Conservation (phyloP, 92 coral and sea anemone species). For the Parazoanthus darwini region DNA sequence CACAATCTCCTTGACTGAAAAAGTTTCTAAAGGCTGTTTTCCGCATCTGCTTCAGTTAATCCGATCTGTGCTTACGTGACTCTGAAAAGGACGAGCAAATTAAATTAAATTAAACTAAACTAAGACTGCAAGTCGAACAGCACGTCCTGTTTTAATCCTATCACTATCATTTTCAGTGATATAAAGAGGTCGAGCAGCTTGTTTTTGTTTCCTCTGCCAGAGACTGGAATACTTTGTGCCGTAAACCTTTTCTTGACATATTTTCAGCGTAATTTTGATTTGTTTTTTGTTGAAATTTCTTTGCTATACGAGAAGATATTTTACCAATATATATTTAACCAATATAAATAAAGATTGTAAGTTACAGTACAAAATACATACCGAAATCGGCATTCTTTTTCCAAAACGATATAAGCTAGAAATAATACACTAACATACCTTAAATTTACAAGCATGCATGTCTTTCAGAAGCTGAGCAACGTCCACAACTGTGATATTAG, state of each 20-base stretch:
- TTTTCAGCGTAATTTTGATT: neutral
- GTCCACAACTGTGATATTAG: neutral
- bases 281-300: neutral
- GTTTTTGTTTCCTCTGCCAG: neutral
- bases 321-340: too few relatives aligned
- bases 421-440: too few relatives aligned
- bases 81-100: neutral
- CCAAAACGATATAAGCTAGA: neutral
- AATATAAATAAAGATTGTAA: too few relatives aligned
- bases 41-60: neutral
- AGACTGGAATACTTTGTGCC: neutral
- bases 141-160: neutral
- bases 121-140: neutral
- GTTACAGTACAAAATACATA: neutral
- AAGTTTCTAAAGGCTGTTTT: neutral
- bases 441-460: neutral
- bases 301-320: too few relatives aligned
- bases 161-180: neutral
- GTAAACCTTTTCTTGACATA: neutral
- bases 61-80: neutral
- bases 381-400: neutral
- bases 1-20: constrained; percentile 7
- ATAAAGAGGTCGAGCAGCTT: neutral
- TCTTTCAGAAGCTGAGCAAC: neutral
- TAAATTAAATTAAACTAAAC: neutral